phyloP scores from a whole-genome alignment of 2,113 vertebrate species.

The Lagopus muta region DNA sequence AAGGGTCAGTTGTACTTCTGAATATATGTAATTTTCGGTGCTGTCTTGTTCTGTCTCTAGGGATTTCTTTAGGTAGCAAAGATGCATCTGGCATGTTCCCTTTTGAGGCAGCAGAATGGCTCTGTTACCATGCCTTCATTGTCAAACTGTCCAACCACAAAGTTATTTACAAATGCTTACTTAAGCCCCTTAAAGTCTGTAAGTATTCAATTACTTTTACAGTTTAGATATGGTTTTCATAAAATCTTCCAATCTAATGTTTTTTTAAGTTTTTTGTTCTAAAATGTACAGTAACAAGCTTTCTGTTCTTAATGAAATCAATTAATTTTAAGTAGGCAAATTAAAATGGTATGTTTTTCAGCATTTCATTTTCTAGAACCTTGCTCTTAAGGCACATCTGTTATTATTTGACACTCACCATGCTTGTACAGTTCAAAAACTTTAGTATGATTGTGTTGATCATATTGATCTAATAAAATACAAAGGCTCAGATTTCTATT shows the following conservation, averaged over 20 bases:
- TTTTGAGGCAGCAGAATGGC: conserved; percentile 73
- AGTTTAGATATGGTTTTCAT: not conserved
- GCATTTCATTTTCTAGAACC: not conserved
- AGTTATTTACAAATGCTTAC: conserved; percentile 73
- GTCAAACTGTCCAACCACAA: conserved; percentile 71
- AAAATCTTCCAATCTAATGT: not conserved
- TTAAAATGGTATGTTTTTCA: not conserved
- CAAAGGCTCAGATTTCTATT: not conserved
- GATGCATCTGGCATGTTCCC: conserved; percentile 48
- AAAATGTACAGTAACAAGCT: rapidly evolving
- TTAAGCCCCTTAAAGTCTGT: conserved; percentile 72
- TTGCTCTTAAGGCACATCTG: not conserved
- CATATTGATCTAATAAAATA: not conserved
- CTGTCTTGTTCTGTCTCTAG: conserved; percentile 28
- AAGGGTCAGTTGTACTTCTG: not conserved
- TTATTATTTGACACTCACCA: not conserved
- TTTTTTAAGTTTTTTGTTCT: not conserved
- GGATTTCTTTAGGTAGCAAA: conserved; percentile 17
- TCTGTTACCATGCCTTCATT: conserved; percentile 77
- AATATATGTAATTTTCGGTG: not conserved
- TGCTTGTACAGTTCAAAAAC: not conserved
- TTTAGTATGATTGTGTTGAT: not conserved
- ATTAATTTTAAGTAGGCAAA: not conserved
- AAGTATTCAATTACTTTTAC: conserved; percentile 25
- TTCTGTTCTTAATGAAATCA: not conserved